Percentiles rank a stretch among this genome's conserved stretches.
phyloP scores from a whole-genome alignment of 2,113 vertebrate genomes.

The Saimiri boliviensis region DNA sequence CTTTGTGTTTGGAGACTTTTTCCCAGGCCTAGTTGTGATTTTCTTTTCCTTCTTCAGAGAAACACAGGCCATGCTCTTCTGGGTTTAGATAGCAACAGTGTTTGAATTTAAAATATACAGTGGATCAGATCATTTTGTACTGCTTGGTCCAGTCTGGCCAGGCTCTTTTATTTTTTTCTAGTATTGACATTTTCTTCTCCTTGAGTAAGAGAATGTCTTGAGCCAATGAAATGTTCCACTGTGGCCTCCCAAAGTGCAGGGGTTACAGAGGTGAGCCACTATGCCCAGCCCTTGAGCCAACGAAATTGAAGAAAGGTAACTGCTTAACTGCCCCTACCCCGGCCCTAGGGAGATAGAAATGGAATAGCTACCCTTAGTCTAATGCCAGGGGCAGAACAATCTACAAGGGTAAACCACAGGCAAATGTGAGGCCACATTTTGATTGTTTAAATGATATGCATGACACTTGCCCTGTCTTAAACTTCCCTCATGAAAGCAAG shows the following conservation, averaged over 20 bases:
- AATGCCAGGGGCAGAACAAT: not conserved
- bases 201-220: not conserved
- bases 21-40: not conserved
- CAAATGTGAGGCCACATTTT: not conserved
- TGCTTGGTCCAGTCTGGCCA: not conserved
- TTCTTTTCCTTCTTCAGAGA: constrained; percentile 32
- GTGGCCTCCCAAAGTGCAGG: too few species aligned
- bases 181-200: constrained; percentile 37
- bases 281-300: not conserved
- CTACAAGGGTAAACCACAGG: not conserved
- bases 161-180: constrained; percentile 20
- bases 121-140: constrained; percentile 26
- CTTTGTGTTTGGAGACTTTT: not conserved
- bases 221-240: not conserved
- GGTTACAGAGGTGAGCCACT: too few species aligned
- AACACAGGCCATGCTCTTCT: not conserved
- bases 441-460: not conserved
- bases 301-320: not conserved
- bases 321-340: not conserved
- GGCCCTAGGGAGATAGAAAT: not conserved
- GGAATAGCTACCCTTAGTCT: not conserved
- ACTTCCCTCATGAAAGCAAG: constrained; percentile 19
- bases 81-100: constrained; percentile 41
- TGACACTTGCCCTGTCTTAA: constrained; percentile 3
- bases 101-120: constrained; percentile 51